These are phyloP conservation scores for Agapostemon virescens DNA, from an alignment of 2,888 invertebrate genomes.

Conservation along the genomic window DNA sequence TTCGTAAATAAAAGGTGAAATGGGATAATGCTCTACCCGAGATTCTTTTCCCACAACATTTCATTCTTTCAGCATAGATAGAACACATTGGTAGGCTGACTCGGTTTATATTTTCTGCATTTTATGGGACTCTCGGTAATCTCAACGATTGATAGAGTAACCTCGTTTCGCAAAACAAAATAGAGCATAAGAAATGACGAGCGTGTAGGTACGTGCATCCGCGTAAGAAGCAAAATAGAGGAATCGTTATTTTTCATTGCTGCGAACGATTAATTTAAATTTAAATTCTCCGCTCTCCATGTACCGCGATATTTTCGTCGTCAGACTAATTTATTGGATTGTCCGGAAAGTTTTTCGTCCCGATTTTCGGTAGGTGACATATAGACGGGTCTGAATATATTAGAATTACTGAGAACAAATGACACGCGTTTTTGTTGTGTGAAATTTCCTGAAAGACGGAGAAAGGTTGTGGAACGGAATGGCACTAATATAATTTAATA, in stretches of 20 bases:
- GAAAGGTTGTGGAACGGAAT: too few species aligned
- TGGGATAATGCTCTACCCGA: background rate
- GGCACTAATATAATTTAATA: too few species aligned
- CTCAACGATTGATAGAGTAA: constrained; percentile 39
- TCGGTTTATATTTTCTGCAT: background rate
- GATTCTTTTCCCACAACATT: background rate
- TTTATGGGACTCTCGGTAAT: constrained; percentile 8
- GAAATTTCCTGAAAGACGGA: too few species aligned
- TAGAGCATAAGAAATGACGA: constrained; percentile 50
- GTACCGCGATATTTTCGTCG: background rate
- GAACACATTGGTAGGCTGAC: background rate
- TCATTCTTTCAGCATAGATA: background rate
- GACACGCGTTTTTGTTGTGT: too few species aligned
- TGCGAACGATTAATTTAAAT: background rate
- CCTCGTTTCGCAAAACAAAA: constrained; percentile 60
- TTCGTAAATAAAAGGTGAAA: background rate
- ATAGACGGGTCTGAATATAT: too few species aligned
- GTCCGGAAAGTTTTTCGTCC: too few species aligned
- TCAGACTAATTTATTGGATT: constrained; percentile 32
- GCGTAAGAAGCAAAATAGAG: constrained; percentile 3
- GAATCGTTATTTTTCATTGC: constrained; percentile 1
- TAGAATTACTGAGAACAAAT: too few species aligned
- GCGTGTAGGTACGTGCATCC: constrained; percentile 12
- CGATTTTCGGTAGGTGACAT: too few species aligned
- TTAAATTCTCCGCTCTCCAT: constrained; percentile 1